Evolutionary conservation across 2,888 invertebrate species (phyloP), one percentile per base, ranked within the genome.

Genomic region (Branchellion lobata): DNA sequence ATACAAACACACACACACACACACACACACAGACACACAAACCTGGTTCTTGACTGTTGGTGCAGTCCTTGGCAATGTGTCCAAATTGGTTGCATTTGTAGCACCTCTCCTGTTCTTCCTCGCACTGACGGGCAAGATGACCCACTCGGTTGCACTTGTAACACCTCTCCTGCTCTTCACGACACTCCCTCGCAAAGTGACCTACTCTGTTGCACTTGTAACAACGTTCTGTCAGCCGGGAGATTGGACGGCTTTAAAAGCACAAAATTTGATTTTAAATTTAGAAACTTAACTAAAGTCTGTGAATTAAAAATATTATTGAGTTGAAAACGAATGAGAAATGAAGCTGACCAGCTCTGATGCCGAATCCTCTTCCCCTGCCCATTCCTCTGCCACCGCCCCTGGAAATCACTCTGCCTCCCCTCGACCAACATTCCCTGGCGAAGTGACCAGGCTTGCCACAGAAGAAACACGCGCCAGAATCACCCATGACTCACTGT

Each of bases 141-240:
- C 95, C 95, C 86, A 92, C 92, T 88, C 94, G 92, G 90, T 95
- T 95, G 90, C 95, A 96, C 90, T 95, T 95, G 91, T 93, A 95
- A 91, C 95, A 79, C 33, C 81, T 57, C 29, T 79, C 80, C 82
- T 93, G 93, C 86, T 94, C 94, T 89, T 95, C 94, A 88, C 94
- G 93, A 90, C 95, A 95, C 86, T 94, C 94, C 83, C 95, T 91
- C 82, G 95, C 95, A 88, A 93, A 94, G 89, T 95, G 95, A 81
- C 95, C 95, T 86, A 92, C 92, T 88, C 94, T 92, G 90, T 95
- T 95, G 90, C 95, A 96, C 90, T 95, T 95, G 91, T 93, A 95
- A 91, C 95, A 95, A 90, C 95, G 95, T 86, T 95, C 94, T 86
- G 83, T 36, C 82, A 84, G 81, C 40, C 5, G 40, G n/a, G 80